Evolutionary conservation across 1,140 invertebrate genomes (phyloP).

Genomic region (Saccostrea glomerata): DNA sequence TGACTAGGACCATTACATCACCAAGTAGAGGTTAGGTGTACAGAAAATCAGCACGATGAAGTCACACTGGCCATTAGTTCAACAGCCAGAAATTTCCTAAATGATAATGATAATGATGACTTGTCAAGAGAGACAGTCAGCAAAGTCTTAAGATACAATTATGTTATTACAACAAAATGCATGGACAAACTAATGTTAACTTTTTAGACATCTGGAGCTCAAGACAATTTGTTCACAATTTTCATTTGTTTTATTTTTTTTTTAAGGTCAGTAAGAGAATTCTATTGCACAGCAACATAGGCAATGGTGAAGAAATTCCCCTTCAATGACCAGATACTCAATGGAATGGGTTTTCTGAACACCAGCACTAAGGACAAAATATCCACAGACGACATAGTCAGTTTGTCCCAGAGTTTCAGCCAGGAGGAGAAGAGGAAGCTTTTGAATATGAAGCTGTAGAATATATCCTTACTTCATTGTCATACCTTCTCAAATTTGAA

Average conservation of each 20-base stretch:
- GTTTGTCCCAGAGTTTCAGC: not conserved
- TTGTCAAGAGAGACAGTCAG: not conserved
- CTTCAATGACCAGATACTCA: not conserved
- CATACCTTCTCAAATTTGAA: slow-evolving; percentile 25
- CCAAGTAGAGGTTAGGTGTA: not conserved
- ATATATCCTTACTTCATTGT: not conserved
- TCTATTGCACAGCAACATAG: not conserved
- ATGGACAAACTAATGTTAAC: not conserved
- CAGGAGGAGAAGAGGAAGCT: slow-evolving; percentile 6
- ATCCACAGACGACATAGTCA: not conserved
- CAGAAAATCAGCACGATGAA: slow-evolving; percentile 39
- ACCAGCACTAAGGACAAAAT: not conserved
- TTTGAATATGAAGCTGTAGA: slow-evolving; percentile 23
- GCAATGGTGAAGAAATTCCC: slow-evolving; percentile 32
- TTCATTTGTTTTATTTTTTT: not conserved
- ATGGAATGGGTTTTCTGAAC: not conserved
- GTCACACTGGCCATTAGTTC: slow-evolving; percentile 5
- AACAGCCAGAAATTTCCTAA: slow-evolving; percentile 39
- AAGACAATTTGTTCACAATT: not conserved
- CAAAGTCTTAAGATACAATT: not conserved
- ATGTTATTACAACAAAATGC: not conserved
- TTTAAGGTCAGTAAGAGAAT: not conserved
- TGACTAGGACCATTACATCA: not conserved
- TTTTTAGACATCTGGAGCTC: not conserved
- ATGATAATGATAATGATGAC: slow-evolving; percentile 2